phyloP scores from a whole-genome alignment of 2,113 vertebrate genomes.

The Bombycilla garrulus region DNA sequence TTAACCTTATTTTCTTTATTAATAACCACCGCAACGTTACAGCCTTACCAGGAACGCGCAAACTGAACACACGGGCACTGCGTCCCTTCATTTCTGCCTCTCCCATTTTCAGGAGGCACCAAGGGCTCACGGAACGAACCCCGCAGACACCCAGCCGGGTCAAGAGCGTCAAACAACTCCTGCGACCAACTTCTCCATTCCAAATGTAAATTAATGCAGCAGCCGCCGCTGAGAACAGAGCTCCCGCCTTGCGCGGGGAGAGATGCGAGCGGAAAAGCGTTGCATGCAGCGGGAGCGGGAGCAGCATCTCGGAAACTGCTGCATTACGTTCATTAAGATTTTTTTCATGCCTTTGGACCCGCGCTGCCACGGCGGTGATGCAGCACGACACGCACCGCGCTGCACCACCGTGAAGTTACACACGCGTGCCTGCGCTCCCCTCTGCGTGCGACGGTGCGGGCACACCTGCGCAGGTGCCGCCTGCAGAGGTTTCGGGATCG shows the following conservation, averaged over 20 bases:
- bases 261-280: neutral
- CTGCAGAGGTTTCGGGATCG: accelerated
- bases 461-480: neutral
- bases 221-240: neutral
- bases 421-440: neutral
- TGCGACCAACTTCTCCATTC: neutral
- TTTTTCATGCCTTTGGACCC: neutral
- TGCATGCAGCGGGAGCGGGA: neutral
- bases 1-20: neutral
- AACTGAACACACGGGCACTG: neutral
- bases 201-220: constrained; percentile 64
- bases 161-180: neutral
- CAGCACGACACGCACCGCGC: neutral
- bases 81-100: neutral
- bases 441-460: neutral
- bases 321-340: constrained; percentile 7
- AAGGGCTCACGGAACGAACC: neutral
- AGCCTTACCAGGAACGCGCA: neutral
- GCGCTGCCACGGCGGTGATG: neutral
- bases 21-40: neutral
- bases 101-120: neutral
- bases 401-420: neutral
- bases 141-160: neutral
- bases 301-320: neutral
- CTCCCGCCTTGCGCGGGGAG: neutral